These are phyloP conservation scores for Meteorus sp. DNA, from an alignment of 1,140 invertebrate species.

Conservation along the genomic window DNA sequence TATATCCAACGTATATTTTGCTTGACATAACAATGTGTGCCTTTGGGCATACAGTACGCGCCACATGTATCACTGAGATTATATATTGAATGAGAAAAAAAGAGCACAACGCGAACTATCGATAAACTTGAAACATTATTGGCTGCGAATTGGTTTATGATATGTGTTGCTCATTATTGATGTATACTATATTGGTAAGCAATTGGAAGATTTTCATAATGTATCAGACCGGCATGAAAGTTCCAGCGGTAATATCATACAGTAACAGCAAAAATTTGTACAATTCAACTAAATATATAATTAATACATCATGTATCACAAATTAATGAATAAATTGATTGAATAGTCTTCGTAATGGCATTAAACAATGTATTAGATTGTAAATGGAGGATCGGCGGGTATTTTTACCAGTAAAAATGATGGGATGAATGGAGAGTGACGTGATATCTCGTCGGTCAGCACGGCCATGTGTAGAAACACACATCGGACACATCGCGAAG, in stretches of 20 bases:
- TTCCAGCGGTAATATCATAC: neutral
- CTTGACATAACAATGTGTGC: slow-evolving; percentile 17
- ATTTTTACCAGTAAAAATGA: slow-evolving; percentile 50
- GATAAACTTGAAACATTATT: no score
- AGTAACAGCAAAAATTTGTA: no score
- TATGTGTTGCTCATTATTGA: neutral
- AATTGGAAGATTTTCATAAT: neutral
- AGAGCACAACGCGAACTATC: neutral
- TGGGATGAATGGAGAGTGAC: slow-evolving; percentile 41
- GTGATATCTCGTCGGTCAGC: slow-evolving; percentile 42
- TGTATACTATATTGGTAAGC: neutral
- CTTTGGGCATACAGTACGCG: slow-evolving; percentile 35
- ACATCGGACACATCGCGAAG: slow-evolving; percentile 51
- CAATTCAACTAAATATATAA: neutral
- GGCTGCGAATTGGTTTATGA: neutral
- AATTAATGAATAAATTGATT: slow-evolving; percentile 2
- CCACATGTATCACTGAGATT: slow-evolving; percentile 3
- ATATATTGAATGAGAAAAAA: slow-evolving; percentile 8
- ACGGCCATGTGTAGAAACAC: slow-evolving; percentile 58
- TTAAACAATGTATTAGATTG: neutral
- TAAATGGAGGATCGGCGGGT: slow-evolving; percentile 6
- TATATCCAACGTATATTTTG: neutral
- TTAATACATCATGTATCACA: neutral
- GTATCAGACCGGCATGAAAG: neutral
- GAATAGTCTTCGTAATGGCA: neutral